Evolutionary conservation across 2,113 vertebrate genomes (phyloP), one percentile per base, ranked within the genome.

Genomic region (Sinocyclocheilus maitianheensis): DNA sequence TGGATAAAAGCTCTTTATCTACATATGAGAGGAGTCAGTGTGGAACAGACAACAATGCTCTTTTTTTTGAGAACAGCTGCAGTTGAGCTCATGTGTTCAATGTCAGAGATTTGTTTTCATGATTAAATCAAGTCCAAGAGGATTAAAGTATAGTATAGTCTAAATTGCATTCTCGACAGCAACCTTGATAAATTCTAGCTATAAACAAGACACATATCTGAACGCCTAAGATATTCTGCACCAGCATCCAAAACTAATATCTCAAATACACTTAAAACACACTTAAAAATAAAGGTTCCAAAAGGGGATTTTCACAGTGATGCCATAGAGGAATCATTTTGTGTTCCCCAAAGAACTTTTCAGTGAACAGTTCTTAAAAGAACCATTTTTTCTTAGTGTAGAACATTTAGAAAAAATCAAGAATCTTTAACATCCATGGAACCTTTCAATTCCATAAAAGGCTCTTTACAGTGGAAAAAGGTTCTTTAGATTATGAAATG

Each of bases 91-190:
- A 62, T 62, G 55, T 63, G 22, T 62, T 24, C 58, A 10, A n/a
- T 40, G 37, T 62, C 77, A 62, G 78, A 63, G 12, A 43, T 63
- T 80, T 80, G 37, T 40, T 80, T 62, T 24, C 22, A 4, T 62
- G 34, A 24, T 43, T 43, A 60, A 63, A 75, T 63, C n/a, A 63
- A 63, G 37, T 63, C 77, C 14, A 51, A 12, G 20, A 80, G 46
- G 20, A 80, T 80, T 43, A 43, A 63, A 75, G 55, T 43, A 58
- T 60, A 60, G 18, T n/a, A 34, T 58, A 63, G 12, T 4, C 37
- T 24, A 63, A 60, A 79, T 22, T 60, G 30, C 53, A 62, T 60
- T 63, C 58, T 63, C 20, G 3, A 46, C 58, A 24, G 58, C 34
- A 80, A 16, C 78, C 78, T 43, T 46, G 53, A 79, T 37, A n/a